Conservation (phyloP, 2,113 vertebrate genomes). For the Gavialis gangeticus region DNA sequence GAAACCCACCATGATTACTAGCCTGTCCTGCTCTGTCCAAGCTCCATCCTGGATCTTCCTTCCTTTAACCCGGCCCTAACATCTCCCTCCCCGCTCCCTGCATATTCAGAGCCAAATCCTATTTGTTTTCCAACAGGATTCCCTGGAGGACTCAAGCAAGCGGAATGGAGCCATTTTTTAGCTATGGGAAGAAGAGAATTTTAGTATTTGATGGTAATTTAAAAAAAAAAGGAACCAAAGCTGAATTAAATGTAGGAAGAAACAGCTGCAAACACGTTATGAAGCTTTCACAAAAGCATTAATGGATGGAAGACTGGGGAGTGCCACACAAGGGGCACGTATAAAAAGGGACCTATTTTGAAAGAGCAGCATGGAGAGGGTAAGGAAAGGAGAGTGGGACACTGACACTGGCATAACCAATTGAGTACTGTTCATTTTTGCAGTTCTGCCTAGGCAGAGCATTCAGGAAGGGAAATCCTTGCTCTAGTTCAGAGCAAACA, state of each 20-base stretch:
- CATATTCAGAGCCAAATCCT: background rate
- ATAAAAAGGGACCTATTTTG: background rate
- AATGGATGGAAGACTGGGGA: background rate
- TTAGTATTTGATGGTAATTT: background rate
- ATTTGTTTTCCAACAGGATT: fast-evolving
- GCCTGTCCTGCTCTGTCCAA: background rate
- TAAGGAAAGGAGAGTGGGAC: background rate
- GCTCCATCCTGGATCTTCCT: background rate
- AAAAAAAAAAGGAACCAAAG: conserved; percentile 30
- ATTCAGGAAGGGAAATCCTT: background rate
- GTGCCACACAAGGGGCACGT: background rate
- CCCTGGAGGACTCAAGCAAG: background rate
- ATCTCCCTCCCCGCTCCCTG: background rate
- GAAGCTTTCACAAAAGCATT: background rate
- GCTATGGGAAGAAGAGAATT: conserved; percentile 1
- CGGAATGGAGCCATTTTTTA: background rate
- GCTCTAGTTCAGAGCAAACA: background rate
- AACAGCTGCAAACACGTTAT: conserved; percentile 44
- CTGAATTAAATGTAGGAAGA: conserved; percentile 45
- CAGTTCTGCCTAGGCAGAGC: background rate
- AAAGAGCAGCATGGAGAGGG: conserved; percentile 15
- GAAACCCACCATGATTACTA: background rate
- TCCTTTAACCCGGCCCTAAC: fast-evolving
- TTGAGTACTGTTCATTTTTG: background rate
- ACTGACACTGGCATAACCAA: background rate